These are phyloP conservation scores for Conomelus anceps DNA, from an alignment of 2,888 invertebrate species.

Conservation along the genomic window DNA sequence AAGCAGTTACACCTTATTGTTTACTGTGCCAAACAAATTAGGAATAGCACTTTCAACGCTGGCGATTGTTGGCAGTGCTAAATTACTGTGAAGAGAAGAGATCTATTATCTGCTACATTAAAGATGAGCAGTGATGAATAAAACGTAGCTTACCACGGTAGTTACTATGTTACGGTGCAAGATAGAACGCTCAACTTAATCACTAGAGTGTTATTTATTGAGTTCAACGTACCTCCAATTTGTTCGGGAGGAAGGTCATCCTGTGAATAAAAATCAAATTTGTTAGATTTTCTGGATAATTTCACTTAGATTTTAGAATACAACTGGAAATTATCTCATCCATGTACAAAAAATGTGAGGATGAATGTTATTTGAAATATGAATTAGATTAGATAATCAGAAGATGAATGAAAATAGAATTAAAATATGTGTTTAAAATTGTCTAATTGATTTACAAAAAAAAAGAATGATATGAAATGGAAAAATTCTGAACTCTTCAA, in stretches of 20 bases:
- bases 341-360: too few relatives aligned
- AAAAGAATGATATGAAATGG: too few relatives aligned
- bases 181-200: neutral
- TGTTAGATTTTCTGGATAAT: neutral
- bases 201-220: neutral
- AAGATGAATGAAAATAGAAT: too few relatives aligned
- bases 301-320: neutral
- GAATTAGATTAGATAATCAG: too few relatives aligned
- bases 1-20: neutral
- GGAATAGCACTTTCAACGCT: neutral
- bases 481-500: too few relatives aligned
- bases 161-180: neutral
- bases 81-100: neutral
- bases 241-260: constrained; percentile 89
- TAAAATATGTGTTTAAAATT: too few relatives aligned
- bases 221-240: constrained; percentile 66
- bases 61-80: neutral
- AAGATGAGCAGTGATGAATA: neutral
- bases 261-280: constrained; percentile 45
- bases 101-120: neutral
- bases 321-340: too few relatives aligned
- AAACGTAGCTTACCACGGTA: neutral
- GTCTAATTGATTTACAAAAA: too few relatives aligned
- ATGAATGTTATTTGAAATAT: too few relatives aligned
- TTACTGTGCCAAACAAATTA: neutral